A percentile compares a stretch with the other conserved stretches of the same genome.
Conservation (phyloP, 2,888 invertebrate genomes). For the Gymnoscelis rufifasciata region DNA sequence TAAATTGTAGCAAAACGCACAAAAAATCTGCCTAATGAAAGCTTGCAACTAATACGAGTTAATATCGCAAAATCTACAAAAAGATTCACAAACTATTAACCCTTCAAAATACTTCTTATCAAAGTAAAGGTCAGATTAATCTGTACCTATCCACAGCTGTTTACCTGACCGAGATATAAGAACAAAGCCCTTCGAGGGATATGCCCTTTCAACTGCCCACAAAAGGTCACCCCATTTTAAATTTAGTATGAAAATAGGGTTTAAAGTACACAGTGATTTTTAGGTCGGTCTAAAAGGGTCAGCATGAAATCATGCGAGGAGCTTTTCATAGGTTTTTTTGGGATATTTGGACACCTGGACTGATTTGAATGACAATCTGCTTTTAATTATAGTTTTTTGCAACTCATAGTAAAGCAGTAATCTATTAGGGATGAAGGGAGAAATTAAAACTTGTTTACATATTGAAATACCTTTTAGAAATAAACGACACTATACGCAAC, state of each 20-base stretch:
- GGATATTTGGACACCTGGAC: conserved; percentile 53
- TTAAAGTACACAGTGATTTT: conserved; percentile 1
- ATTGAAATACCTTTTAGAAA: too few species aligned
- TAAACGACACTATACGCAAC: too few species aligned
- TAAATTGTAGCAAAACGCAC: too few species aligned
- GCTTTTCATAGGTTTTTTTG: conserved; percentile 42
- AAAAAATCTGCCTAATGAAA: too few species aligned
- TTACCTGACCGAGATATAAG: conserved; percentile 27
- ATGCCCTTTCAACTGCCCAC: conserved; percentile 20
- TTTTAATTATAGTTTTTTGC: not conserved
- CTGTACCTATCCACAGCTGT: conserved; percentile 21
- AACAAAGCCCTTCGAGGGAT: conserved; percentile 43
- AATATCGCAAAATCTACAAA: too few species aligned
- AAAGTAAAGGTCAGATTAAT: conserved; percentile 22
- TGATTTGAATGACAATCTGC: conserved; percentile 36
- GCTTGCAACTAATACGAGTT: too few species aligned
- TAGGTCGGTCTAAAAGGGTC: conserved; percentile 4
- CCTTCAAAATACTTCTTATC: conserved; percentile 4
- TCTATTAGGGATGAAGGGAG: too few species aligned
- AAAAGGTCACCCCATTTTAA: conserved; percentile 1
- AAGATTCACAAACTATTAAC: too few species aligned
- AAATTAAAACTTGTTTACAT: too few species aligned
- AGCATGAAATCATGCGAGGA: conserved; percentile 3
- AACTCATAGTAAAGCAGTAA: not conserved
- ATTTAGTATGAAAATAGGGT: conserved; percentile 2